Evolutionary conservation across 2,888 invertebrate species (phyloP).

Genomic region (Spilosoma lubricipeda): DNA sequence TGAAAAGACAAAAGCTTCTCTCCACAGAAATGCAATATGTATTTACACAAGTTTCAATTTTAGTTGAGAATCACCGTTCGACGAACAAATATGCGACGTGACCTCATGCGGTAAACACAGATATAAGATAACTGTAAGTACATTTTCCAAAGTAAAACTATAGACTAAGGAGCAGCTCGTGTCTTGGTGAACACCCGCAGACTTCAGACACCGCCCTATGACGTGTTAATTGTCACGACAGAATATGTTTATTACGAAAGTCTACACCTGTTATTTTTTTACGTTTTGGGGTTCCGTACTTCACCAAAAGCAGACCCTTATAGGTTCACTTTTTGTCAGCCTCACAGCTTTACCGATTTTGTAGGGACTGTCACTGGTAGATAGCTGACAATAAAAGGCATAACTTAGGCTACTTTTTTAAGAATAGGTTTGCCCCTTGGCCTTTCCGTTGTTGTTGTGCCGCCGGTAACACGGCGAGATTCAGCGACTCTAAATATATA

Average conservation of each 20-base stretch:
- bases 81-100: neutral
- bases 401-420: too few species aligned
- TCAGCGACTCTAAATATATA: too few species aligned
- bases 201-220: neutral
- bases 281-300: neutral
- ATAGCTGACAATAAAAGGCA: too few species aligned
- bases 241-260: neutral
- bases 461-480: too few species aligned
- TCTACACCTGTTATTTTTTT: neutral
- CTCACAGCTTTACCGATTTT: too few species aligned
- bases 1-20: neutral
- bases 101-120: neutral
- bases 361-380: too few species aligned
- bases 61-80: too few species aligned
- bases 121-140: neutral
- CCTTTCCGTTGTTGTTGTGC: too few species aligned
- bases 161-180: neutral
- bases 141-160: neutral
- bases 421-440: too few species aligned
- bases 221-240: neutral
- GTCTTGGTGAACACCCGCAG: neutral
- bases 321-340: too few species aligned
- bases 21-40: neutral
- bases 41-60: neutral
- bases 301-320: too few species aligned